phyloP scores from a whole-genome alignment of 2,797 vertebrate genomes.

The Taeniopygia guttata region DNA sequence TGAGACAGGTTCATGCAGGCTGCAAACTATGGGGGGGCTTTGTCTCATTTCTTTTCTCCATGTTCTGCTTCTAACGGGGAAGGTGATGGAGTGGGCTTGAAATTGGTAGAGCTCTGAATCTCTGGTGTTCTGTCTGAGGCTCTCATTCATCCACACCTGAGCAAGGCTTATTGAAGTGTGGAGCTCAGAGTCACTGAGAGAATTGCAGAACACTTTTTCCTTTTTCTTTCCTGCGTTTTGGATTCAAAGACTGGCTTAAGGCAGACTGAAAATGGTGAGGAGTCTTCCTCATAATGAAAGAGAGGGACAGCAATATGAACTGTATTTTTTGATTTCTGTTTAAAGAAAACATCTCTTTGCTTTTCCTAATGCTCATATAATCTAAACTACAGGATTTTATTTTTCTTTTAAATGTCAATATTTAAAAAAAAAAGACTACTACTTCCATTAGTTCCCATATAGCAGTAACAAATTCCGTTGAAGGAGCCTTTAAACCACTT shows the following conservation, averaged over 20 bases:
- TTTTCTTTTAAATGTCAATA: neutral
- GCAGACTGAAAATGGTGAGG: neutral
- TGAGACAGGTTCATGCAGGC: neutral
- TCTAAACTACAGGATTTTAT: neutral
- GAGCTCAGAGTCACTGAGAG: neutral
- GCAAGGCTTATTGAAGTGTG: neutral
- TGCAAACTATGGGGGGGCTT: fast-evolving
- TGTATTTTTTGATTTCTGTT: neutral
- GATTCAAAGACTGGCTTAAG: neutral
- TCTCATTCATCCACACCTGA: neutral
- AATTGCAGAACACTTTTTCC: neutral
- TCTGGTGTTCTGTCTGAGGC: neutral
- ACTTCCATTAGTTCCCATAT: neutral
- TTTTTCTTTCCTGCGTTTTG: neutral
- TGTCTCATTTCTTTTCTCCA: neutral
- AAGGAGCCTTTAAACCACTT: neutral
- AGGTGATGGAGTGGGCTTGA: neutral
- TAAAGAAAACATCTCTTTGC: neutral
- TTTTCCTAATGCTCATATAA: neutral
- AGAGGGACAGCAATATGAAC: neutral
- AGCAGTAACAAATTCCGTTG: neutral
- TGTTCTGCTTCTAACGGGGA: neutral
- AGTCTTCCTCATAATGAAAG: neutral
- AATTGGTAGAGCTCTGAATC: neutral
- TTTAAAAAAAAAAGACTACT: neutral